These are phyloP conservation scores for Ochropleura leucogaster DNA, from an alignment of 2,888 invertebrate species.

Conservation along the genomic window DNA sequence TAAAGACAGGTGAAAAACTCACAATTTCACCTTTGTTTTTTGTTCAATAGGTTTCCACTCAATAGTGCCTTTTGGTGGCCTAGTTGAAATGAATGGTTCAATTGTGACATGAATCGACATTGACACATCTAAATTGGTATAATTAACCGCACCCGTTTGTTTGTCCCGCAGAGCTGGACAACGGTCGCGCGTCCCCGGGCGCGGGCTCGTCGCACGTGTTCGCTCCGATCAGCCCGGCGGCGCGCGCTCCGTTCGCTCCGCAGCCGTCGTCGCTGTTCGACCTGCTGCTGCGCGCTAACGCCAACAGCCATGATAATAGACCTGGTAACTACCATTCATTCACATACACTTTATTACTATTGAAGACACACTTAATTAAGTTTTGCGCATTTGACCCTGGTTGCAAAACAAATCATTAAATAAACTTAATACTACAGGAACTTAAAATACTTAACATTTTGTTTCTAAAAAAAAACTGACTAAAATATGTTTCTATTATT, in stretches of 20 bases:
- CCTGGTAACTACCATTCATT: constrained; percentile 65
- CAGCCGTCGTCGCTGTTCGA: constrained; percentile 92
- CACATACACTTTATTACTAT: too few species aligned
- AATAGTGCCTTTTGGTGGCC: too few species aligned
- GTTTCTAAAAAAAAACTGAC: neutral
- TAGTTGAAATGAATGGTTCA: too few species aligned
- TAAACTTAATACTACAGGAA: neutral
- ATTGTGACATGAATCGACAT: too few species aligned
- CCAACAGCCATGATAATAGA: constrained; percentile 73
- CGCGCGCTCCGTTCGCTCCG: constrained; percentile 69
- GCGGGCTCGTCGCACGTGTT: constrained; percentile 90
- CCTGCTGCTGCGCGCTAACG: constrained; percentile 93
- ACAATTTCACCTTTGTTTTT: too few species aligned
- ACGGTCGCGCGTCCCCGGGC: constrained; percentile 59
- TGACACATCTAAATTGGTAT: too few species aligned
- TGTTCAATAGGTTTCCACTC: too few species aligned
- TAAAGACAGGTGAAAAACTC: too few species aligned
- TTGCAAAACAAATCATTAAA: neutral
- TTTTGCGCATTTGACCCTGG: neutral
- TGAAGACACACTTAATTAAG: neutral
- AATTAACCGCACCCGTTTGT: too few species aligned
- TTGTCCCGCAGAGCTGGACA: constrained; percentile 76
- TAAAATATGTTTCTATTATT: neutral
- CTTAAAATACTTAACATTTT: neutral
- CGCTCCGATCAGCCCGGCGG: constrained; percentile 93